Conservation (phyloP, 2,888 invertebrate species). For the Acrobasis consociella region DNA sequence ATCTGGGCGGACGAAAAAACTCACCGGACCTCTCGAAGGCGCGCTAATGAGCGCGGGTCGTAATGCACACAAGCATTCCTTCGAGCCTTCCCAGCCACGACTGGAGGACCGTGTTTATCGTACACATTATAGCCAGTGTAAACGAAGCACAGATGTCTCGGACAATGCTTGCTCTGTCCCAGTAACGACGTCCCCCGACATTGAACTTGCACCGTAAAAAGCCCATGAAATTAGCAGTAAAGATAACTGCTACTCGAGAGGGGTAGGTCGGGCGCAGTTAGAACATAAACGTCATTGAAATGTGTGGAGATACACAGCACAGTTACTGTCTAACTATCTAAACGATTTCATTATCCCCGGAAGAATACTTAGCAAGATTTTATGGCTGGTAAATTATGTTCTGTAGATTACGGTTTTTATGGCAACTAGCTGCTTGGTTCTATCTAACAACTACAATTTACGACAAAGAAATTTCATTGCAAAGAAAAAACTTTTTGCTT, state of each 20-base stretch:
- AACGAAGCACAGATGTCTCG: slow-evolving; percentile 61
- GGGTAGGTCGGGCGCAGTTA: slow-evolving; percentile 56
- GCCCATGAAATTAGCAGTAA: slow-evolving; percentile 74
- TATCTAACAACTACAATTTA: too few relatives aligned
- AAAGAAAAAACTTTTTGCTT: too few relatives aligned
- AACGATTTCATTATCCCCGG: slow-evolving; percentile 16
- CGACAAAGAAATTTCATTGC: too few relatives aligned
- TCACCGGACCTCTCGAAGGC: slow-evolving; percentile 75
- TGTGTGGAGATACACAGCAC: slow-evolving; percentile 33
- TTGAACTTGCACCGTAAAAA: slow-evolving; percentile 79
- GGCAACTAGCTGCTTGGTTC: neutral
- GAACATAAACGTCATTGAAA: slow-evolving; percentile 32
- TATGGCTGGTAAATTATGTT: slow-evolving; percentile 12
- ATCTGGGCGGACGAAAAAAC: slow-evolving; percentile 78
- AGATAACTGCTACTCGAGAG: slow-evolving; percentile 60
- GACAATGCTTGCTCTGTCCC: slow-evolving; percentile 63
- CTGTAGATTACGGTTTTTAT: neutral
- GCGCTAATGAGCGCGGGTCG: slow-evolving; percentile 71
- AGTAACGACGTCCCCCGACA: slow-evolving; percentile 63
- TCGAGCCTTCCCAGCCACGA: slow-evolving; percentile 14
- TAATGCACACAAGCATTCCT: slow-evolving; percentile 29
- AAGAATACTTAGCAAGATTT: slow-evolving; percentile 13
- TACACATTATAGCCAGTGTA: slow-evolving; percentile 52
- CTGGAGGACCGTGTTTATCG: slow-evolving; percentile 60
- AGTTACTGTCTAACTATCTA: slow-evolving; percentile 25